phyloP scores from a whole-genome alignment of 2,797 vertebrate species.

The Acanthurus tractus region DNA sequence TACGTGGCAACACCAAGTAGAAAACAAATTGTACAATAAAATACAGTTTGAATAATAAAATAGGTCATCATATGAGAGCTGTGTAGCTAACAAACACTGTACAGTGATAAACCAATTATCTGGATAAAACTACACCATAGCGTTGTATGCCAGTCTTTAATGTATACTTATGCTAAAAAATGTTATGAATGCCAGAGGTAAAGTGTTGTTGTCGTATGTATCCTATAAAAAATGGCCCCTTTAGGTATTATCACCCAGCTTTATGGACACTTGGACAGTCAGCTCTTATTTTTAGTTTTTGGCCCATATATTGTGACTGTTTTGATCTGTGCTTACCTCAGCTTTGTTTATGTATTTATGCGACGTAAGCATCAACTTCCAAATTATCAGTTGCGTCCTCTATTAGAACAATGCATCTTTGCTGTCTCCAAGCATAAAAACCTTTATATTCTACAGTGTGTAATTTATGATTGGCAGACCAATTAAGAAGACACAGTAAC shows the following conservation, averaged over 20 bases:
- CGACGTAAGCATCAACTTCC: not conserved
- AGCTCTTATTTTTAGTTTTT: not conserved
- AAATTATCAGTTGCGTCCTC: not conserved
- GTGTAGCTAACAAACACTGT: not conserved
- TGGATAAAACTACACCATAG: not conserved
- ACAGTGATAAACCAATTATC: not conserved
- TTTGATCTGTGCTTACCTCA: not conserved
- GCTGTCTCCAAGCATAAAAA: not conserved
- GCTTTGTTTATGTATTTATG: not conserved
- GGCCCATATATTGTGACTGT: not conserved
- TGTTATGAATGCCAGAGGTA: not conserved
- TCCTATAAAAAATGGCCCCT: not conserved
- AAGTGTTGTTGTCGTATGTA: not conserved
- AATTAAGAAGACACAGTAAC: not conserved
- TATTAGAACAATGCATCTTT: not conserved
- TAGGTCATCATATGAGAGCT: not conserved
- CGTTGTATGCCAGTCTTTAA: not conserved
- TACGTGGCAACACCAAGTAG: not conserved
- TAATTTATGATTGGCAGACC: conserved; percentile 3
- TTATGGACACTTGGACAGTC: not conserved
- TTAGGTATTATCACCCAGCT: not conserved
- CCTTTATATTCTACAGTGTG: not conserved
- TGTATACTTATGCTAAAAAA: not conserved
- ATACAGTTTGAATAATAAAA: too few species aligned
- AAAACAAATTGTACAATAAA: not conserved